Conservation (phyloP, 2,888 invertebrate genomes). For the Hymenopus coronatus region DNA sequence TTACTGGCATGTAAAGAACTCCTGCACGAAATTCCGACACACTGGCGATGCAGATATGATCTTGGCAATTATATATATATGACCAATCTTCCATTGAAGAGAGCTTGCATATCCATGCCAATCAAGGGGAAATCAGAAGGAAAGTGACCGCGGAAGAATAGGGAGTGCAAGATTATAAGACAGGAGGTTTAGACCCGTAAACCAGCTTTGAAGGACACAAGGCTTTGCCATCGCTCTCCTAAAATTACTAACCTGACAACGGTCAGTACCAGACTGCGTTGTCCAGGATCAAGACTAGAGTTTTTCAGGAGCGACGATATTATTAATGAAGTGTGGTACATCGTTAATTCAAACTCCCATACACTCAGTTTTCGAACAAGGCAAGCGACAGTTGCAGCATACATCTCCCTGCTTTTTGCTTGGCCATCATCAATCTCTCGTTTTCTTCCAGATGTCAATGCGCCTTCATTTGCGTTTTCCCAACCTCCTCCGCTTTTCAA, state of each 20-base stretch:
- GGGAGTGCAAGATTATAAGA: too few species aligned
- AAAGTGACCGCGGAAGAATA: too few species aligned
- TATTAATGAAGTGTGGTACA: neutral
- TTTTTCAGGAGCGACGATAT: neutral
- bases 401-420: neutral
- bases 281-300: neutral
- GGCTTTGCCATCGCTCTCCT: too few species aligned
- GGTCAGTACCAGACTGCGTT: neutral
- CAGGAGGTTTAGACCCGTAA: too few species aligned
- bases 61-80: too few species aligned
- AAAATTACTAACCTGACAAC: neutral
- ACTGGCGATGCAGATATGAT: too few species aligned
- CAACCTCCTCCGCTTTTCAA: neutral
- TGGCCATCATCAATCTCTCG: constrained; percentile 5
- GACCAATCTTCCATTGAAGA: too few species aligned
- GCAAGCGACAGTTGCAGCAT: neutral
- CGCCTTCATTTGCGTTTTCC: constrained; percentile 9
- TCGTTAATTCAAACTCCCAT: neutral
- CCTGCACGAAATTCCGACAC: too few species aligned
- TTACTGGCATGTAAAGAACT: too few species aligned
- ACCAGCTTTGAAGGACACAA: too few species aligned
- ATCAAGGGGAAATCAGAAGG: too few species aligned
- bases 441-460: constrained; percentile 3
- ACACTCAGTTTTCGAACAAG: neutral
- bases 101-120: too few species aligned